phyloP scores from a whole-genome alignment of 2,113 vertebrate species.

The Tyrannus savana region DNA sequence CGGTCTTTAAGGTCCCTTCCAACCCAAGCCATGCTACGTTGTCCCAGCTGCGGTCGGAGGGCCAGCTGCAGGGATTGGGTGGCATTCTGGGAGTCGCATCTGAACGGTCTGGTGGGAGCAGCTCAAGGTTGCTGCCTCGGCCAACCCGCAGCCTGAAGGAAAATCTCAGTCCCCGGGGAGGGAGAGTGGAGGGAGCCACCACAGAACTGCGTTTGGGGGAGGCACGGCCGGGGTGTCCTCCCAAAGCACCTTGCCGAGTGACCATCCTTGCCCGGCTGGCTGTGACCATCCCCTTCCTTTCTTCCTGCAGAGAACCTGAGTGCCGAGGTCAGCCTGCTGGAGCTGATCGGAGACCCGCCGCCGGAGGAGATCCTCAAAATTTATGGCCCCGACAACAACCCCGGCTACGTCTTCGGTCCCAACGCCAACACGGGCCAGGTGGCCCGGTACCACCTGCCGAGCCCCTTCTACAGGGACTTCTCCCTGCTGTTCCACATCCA shows the following conservation, averaged over 20 bases:
- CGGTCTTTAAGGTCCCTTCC: neutral
- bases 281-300: slow-evolving; percentile 13
- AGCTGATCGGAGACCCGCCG: slow-evolving; percentile 87
- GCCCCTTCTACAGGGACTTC: slow-evolving; percentile 88
- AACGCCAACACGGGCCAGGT: slow-evolving; percentile 82
- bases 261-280: neutral
- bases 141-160: neutral
- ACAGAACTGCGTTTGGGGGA: accelerated
- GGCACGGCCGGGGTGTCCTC: too few species aligned
- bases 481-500: slow-evolving; percentile 86
- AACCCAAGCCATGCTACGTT: neutral
- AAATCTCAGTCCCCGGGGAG: neutral
- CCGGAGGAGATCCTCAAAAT: slow-evolving; percentile 78
- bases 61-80: neutral
- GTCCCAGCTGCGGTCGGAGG: neutral
- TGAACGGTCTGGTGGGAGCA: accelerated
- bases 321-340: slow-evolving; percentile 82
- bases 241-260: neutral
- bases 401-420: slow-evolving; percentile 80
- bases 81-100: accelerated
- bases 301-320: slow-evolving; percentile 70
- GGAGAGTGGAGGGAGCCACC: accelerated
- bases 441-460: slow-evolving; percentile 84
- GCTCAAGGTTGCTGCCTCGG: neutral
- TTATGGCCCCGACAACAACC: slow-evolving; percentile 75